Percentiles rank a stretch among this genome's conserved stretches.
Evolutionary conservation across 1,140 invertebrate genomes (phyloP).

Genomic region (Penaeus chinensis): DNA sequence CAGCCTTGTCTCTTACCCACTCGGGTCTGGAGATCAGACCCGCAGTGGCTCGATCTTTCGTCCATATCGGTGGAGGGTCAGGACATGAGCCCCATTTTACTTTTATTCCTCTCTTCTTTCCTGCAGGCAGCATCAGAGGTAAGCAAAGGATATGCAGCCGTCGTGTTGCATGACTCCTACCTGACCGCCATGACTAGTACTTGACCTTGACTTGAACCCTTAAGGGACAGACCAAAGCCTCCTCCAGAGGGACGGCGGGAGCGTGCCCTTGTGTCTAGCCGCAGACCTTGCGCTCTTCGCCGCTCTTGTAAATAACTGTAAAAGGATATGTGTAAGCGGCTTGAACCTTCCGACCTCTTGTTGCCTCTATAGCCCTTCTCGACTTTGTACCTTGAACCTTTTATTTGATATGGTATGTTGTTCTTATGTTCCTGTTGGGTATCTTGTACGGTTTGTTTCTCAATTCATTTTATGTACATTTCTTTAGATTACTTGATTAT

Average conservation of each 20-base stretch:
- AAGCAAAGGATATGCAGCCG: slow-evolving; percentile 36
- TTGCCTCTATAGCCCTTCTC: no score
- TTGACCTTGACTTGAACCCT: slow-evolving; percentile 37
- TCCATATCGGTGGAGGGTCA: slow-evolving; percentile 33
- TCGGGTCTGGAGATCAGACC: no score
- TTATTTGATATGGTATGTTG: no score
- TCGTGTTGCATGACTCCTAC: slow-evolving; percentile 47
- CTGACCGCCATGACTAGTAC: slow-evolving; percentile 19
- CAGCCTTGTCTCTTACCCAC: no score
- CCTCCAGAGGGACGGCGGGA: slow-evolving; percentile 16
- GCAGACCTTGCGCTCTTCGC: background rate
- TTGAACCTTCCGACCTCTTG: background rate
- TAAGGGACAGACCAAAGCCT: slow-evolving; percentile 32
- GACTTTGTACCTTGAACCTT: no score
- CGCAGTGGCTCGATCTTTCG: background rate
- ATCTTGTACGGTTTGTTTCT: no score
- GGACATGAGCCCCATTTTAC: slow-evolving; percentile 16
- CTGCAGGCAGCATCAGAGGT: slow-evolving; percentile 54
- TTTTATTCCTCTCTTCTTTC: slow-evolving; percentile 34
- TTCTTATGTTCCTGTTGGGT: no score
- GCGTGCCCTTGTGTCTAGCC: slow-evolving; percentile 27
- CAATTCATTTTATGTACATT: no score
- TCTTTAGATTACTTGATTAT: no score
- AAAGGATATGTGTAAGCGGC: background rate
- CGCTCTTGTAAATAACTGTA: background rate